phyloP scores from a whole-genome alignment of 2,888 invertebrate species.

The Acleris emargana region DNA sequence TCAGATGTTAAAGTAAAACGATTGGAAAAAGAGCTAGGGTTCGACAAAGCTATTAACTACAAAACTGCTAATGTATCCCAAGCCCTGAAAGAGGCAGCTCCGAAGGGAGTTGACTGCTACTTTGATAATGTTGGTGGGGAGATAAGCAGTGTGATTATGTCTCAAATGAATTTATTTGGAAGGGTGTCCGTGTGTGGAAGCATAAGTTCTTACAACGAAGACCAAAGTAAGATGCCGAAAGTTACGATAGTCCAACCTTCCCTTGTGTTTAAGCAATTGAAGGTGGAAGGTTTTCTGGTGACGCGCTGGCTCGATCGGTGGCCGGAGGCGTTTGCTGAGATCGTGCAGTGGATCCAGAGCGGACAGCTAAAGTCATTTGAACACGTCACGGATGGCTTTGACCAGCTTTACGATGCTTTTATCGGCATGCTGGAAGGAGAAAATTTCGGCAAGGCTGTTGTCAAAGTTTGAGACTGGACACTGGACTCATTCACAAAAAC shows the following conservation, averaged over 20 bases:
- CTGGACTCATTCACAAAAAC: no score
- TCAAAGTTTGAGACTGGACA: constrained; percentile 74
- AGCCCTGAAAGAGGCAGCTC: constrained; percentile 85
- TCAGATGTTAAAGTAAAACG: constrained; percentile 88
- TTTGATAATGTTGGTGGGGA: constrained; percentile 91
- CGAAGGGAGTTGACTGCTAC: constrained; percentile 88
- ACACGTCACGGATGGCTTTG: constrained; percentile 86
- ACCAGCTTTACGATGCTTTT: constrained; percentile 60
- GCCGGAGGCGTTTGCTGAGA: constrained; percentile 79
- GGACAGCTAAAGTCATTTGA: constrained; percentile 85
- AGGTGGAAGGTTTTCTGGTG: constrained; percentile 80
- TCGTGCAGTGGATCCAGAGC: constrained; percentile 80
- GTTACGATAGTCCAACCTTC: constrained; percentile 73
- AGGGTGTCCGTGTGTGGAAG: constrained; percentile 86
- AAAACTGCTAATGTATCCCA: constrained; percentile 83
- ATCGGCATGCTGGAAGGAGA: constrained; percentile 66
- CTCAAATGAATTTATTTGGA: constrained; percentile 84
- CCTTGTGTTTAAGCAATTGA: constrained; percentile 77
- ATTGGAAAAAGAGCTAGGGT: constrained; percentile 86
- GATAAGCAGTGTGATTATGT: constrained; percentile 82
- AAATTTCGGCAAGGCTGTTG: constrained; percentile 87
- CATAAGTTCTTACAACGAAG: constrained; percentile 82
- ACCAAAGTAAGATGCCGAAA: constrained; percentile 51
- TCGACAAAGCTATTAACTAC: constrained; percentile 89
- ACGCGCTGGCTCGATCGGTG: constrained; percentile 75